phyloP scores from a whole-genome alignment of 2,888 invertebrate species.

The Digitonthophagus gazella region DNA sequence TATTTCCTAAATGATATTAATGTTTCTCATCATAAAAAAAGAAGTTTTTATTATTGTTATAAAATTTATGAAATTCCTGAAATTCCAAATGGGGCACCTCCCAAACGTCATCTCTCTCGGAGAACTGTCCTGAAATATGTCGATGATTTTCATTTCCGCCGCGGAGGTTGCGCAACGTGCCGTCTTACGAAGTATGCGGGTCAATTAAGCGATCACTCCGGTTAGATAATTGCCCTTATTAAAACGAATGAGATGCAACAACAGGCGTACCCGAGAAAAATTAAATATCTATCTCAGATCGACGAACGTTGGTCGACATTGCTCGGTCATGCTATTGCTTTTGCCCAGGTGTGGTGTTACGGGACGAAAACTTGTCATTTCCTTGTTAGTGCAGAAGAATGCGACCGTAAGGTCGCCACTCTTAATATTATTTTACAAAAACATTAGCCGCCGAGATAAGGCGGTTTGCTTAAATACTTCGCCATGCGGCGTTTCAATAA shows the following conservation, averaged over 20 bases:
- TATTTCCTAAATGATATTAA: too few relatives aligned
- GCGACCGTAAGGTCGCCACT: too few relatives aligned
- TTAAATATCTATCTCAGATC: neutral
- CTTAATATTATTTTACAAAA: neutral
- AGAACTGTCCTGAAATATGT: neutral
- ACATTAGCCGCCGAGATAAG: neutral
- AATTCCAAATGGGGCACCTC: too few relatives aligned
- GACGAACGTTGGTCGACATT: neutral
- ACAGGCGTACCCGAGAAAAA: neutral
- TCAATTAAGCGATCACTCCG: slow-evolving; percentile 11
- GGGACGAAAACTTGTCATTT: neutral
- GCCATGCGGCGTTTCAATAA: neutral
- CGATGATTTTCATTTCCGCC: neutral
- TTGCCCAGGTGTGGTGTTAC: neutral
- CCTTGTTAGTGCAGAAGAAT: neutral
- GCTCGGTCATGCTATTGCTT: neutral
- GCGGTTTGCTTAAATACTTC: neutral
- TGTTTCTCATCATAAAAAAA: too few relatives aligned
- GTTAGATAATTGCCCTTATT: slow-evolving; percentile 4
- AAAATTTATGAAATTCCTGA: neutral
- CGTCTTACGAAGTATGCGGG: neutral
- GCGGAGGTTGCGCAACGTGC: neutral
- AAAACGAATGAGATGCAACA: slow-evolving; percentile 17
- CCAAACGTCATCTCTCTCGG: neutral
- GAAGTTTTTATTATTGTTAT: too few relatives aligned